Base-by-base conservation (phyloP, 2,888 invertebrate genomes). In the Tinea pellionella region DNA sequence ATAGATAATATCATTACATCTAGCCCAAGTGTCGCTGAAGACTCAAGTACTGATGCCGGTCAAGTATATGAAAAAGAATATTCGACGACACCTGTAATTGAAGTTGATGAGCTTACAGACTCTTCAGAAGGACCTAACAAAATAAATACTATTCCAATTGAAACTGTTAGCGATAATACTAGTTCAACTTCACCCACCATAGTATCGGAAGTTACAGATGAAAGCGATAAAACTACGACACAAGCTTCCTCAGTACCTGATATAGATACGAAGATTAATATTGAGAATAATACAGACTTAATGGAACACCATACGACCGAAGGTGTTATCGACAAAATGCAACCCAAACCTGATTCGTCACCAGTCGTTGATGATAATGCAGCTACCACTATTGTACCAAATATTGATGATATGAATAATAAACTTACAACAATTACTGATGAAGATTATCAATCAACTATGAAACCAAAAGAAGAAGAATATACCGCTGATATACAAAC, bases 1-100 rank as follows among this genome's bases (percentile, higher is more conserved):
- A 61, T 69, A 64, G 62, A 67, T 63, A 57, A 57, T 59, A 59
- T 24, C 3, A 24, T 65, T 12, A 63, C 65, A 55, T 69, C 69
- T 13, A 73, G 70, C 58, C 68, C 69, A 62, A 62, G 68, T 60
- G 59, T 62, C 15, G 64, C 63, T 41, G 65, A 62, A 61, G 66
- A 66, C 63, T 67, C 70, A 61, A 65, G 66, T 43, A 63, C 66
- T 24, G 59, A 61, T 55, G 57, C 62, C 19, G 55, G 62, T 59
- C 63, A 9, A 60, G 53, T 59, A 65, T 69, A 47, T 47, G 16
- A 47, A 6, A 47, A 47, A 15, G 47, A 16, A 47, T n/a, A 9
- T 16, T 16, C n/a, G 47, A 47, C 16, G 13, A 47, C 47, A 47
- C 15, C 47, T n/a, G n/a, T 64, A 58, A 61, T 63, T 58, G 59